phyloP scores from a whole-genome alignment of 2,797 vertebrate genomes.

The Takifugu ocellatus region DNA sequence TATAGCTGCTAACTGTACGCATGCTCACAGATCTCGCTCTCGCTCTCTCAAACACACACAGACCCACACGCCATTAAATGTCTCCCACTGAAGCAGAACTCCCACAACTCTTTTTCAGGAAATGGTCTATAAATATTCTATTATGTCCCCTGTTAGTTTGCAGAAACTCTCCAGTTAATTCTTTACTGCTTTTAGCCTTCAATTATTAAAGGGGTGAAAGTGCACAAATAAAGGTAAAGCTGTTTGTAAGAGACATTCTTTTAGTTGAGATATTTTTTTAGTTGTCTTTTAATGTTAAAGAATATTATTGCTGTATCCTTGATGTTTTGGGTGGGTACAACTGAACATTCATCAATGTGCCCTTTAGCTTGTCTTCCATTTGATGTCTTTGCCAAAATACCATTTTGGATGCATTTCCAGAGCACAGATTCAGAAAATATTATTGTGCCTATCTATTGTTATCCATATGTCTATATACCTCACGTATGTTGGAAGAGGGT shows the following conservation, averaged over 20 bases:
- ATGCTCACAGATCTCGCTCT: constrained; percentile 18
- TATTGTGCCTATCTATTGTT: too few species aligned
- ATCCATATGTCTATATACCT: too few species aligned
- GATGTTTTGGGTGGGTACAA: not conserved
- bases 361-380: too few species aligned
- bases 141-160: constrained; percentile 25
- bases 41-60: constrained; percentile 5
- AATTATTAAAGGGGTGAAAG: constrained; percentile 66
- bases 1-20: constrained; percentile 19
- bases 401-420: too few species aligned
- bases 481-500: too few species aligned
- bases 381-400: too few species aligned
- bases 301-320: too few species aligned
- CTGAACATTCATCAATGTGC: not conserved
- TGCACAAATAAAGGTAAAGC: constrained; percentile 46
- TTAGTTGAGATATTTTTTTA: constrained; percentile 4
- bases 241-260: not conserved
- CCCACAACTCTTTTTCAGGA: constrained; percentile 52
- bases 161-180: constrained; percentile 30
- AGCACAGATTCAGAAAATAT: too few species aligned
- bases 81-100: constrained; percentile 26
- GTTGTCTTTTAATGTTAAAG: not conserved
- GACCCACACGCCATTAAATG: constrained; percentile 28
- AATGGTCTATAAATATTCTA: constrained; percentile 67
- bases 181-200: constrained; percentile 17